These are phyloP conservation scores for Agapetus fuscipes DNA, from an alignment of 2,888 invertebrate genomes.

Conservation along the genomic window DNA sequence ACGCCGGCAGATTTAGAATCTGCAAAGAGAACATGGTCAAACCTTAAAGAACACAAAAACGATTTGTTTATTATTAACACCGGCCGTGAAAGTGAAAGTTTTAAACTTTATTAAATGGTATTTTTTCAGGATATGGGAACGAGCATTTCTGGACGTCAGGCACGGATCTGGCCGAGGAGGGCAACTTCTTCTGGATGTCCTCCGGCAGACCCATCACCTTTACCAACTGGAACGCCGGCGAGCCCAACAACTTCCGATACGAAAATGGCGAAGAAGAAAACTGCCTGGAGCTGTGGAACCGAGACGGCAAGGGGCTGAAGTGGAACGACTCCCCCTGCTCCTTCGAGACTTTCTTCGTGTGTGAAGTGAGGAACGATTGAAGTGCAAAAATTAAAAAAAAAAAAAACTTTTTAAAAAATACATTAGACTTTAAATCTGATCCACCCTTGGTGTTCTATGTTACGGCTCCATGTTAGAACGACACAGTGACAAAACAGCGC, in stretches of 20 bases:
- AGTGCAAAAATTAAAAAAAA: too few relatives aligned
- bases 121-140: constrained; percentile 71
- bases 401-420: too few relatives aligned
- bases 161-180: constrained; percentile 84
- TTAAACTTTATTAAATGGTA: too few relatives aligned
- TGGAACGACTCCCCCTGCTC: constrained; percentile 94
- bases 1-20: too few relatives aligned
- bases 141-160: constrained; percentile 93
- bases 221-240: constrained; percentile 90
- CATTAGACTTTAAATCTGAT: too few relatives aligned
- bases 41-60: too few relatives aligned
- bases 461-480: too few relatives aligned
- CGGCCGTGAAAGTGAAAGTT: too few relatives aligned
- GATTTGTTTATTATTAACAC: too few relatives aligned
- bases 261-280: constrained; percentile 92
- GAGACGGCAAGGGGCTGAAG: constrained; percentile 84
- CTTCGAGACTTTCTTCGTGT: constrained; percentile 87
- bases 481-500: too few relatives aligned
- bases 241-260: constrained; percentile 88
- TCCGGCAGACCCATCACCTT: constrained; percentile 81
- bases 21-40: too few relatives aligned
- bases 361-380: constrained; percentile 63
- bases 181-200: constrained; percentile 89
- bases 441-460: too few relatives aligned
- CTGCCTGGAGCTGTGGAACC: constrained; percentile 83